Evolutionary conservation across 2,113 vertebrate species (phyloP).

Genomic region (Ciconia stormi): DNA sequence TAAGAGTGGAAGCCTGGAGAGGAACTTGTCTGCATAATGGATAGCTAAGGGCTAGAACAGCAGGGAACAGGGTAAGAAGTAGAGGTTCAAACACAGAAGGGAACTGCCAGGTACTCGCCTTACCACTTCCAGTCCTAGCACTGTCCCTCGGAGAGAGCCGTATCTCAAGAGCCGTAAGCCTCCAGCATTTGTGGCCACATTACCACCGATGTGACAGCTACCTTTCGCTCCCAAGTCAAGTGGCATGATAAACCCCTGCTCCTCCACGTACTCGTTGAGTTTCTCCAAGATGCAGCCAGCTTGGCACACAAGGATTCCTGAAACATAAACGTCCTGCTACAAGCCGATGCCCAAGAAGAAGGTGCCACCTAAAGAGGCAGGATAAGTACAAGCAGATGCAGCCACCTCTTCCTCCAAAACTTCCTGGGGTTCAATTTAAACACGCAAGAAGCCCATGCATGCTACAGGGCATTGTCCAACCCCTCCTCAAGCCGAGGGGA

Average conservation of each 20-base stretch:
- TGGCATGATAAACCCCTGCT: constrained; percentile 86
- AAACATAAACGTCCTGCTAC: not conserved
- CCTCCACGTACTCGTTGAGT: constrained; percentile 83
- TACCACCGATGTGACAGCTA: constrained; percentile 95
- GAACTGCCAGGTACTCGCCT: constrained; percentile 41
- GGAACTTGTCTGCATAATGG: not conserved
- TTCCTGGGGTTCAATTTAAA: not conserved
- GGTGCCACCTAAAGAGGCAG: not conserved
- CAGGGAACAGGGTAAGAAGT: not conserved
- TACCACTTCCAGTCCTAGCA: constrained; percentile 94
- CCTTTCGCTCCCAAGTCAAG: constrained; percentile 96
- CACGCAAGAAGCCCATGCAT: not conserved
- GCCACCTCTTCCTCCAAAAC: not conserved
- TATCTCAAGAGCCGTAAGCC: constrained; percentile 90
- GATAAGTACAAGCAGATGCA: not conserved
- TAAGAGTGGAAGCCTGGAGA: not conserved
- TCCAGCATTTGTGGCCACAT: constrained; percentile 92
- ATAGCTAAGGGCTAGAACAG: not conserved
- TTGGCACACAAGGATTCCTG: constrained; percentile 92
- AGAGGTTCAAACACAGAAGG: not conserved
- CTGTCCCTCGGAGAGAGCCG: constrained; percentile 87
- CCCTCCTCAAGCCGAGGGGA: not conserved
- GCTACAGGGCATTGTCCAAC: not conserved
- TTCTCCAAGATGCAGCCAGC: constrained; percentile 91
- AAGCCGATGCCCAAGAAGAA: not conserved